These are phyloP conservation scores for Embiotoca jacksoni DNA, from an alignment of 2,113 vertebrate species.

Conservation along the genomic window DNA sequence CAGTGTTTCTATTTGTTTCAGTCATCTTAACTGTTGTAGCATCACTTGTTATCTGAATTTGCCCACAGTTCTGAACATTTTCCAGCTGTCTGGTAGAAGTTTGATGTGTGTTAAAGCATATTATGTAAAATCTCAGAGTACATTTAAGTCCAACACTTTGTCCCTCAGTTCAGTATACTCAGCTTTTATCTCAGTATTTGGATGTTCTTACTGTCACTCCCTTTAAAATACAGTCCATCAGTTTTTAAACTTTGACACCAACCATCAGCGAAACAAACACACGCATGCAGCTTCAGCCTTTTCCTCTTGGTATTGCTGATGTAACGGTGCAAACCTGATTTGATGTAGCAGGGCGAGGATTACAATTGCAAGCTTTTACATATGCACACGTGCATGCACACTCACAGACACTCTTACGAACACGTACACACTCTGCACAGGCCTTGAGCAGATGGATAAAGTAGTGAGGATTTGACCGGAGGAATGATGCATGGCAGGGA, in stretches of 20 bases:
- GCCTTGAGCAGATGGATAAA: slow-evolving; percentile 72
- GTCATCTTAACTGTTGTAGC: slow-evolving; percentile 25
- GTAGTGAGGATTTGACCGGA: slow-evolving; percentile 69
- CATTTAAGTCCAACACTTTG: slow-evolving; percentile 17
- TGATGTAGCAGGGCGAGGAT: slow-evolving; percentile 62
- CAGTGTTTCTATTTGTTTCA: slow-evolving; percentile 17
- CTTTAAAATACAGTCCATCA: slow-evolving; percentile 53
- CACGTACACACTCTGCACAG: slow-evolving; percentile 34
- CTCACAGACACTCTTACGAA: slow-evolving; percentile 5
- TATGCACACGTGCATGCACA: slow-evolving; percentile 3
- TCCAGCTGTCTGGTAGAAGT: slow-evolving; percentile 11
- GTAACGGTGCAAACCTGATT: slow-evolving; percentile 61
- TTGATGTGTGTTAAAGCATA: slow-evolving; percentile 35
- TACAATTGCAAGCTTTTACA: slow-evolving; percentile 59
- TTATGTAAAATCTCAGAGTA: slow-evolving; percentile 41
- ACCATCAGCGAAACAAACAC: slow-evolving; percentile 35
- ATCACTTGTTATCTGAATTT: slow-evolving; percentile 13
- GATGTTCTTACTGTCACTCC: slow-evolving; percentile 51
- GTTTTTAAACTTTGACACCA: slow-evolving; percentile 47
- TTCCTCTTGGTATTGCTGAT: slow-evolving; percentile 59
- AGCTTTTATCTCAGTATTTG: slow-evolving; percentile 34
- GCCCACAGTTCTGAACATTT: slow-evolving; percentile 1
- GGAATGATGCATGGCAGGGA: slow-evolving; percentile 79
- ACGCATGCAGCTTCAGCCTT: slow-evolving; percentile 54
- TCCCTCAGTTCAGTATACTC: slow-evolving; percentile 25